phyloP scores from a whole-genome alignment of 2,113 vertebrate species.

The Halichoerus grypus region DNA sequence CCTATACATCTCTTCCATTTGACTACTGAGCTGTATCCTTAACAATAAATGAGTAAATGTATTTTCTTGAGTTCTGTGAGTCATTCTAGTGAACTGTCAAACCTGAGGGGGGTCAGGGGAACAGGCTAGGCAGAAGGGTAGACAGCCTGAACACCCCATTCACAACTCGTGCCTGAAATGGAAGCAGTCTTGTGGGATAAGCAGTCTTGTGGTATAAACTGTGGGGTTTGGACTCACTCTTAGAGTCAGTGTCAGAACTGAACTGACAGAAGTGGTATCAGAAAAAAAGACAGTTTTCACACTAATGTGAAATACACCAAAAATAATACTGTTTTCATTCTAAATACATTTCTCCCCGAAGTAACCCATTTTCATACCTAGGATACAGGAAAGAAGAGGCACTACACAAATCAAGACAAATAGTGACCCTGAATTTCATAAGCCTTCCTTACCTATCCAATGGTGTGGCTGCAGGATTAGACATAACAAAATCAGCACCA shows the following conservation, averaged over 20 bases:
- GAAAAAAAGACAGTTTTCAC: background rate
- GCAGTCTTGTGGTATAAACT: background rate
- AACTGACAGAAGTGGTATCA: background rate
- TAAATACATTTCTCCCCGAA: background rate
- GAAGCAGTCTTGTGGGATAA: background rate
- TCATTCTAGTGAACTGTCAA: background rate
- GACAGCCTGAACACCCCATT: background rate
- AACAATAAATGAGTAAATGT: background rate
- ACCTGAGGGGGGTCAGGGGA: background rate
- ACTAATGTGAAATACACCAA: conserved; percentile 18
- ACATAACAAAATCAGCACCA: background rate
- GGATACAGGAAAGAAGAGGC: background rate
- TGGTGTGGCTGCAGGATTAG: background rate
- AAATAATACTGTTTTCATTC: background rate
- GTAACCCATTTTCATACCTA: background rate
- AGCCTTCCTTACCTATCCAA: background rate
- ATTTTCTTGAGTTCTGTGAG: background rate
- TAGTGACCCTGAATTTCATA: background rate
- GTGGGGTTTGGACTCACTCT: background rate
- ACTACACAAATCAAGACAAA: background rate
- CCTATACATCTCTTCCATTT: background rate
- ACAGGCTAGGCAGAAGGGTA: background rate
- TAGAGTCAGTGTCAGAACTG: background rate
- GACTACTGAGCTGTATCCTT: background rate
- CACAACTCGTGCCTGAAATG: background rate